Evolutionary conservation across 1,140 invertebrate species (phyloP), one percentile per base, ranked within the genome.

Genomic region (Cheumatopsyche charites): DNA sequence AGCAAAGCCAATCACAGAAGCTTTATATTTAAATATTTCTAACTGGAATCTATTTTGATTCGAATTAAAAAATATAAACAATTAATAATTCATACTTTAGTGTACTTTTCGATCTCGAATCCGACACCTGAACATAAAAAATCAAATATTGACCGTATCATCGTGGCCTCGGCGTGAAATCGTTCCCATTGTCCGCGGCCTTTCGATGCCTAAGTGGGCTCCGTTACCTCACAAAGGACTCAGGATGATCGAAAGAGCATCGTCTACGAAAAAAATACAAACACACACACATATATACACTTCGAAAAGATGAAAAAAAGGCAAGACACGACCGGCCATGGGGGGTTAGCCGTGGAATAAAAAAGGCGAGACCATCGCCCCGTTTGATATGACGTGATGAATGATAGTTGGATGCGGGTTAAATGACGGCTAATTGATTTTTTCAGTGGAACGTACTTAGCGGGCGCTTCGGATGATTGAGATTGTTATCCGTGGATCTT

Each of bases 341-440:
- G 23, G 23, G 55, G 23, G 47, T 49, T 15, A 49, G 13, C n/a
- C 3, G 7, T 3, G 42, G 7, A 49, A 41, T 1, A 36, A 63
- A 63, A 45, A 63, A 63, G 43, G 61, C 29, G n/a, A n/a, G n/a
- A 29, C 23, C 41, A 13, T n/a, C 21, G 29, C 15, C 19, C 68
- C 2, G 52, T 73, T 70, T 76, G 71, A 76, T 76, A 68, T 71
- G 75, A 73, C 75, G 72, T 76, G 75, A 76, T 76, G 75, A 76
- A 76, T 76, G 75, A 76, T 76, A 58, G 72, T 63, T 73, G 69
- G 61, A 76, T 71, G 58, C 65, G 72, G 72, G 65, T 70, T 73
- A 76, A 76, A 73, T 73, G 68, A 69, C 73, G 66, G 69, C 75
- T 76, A 76, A 76, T 76, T 76, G 75, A 76, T 76, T 76, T 76